Conservation (phyloP, 2,888 invertebrate species). For the Epinotia brunnichana region DNA sequence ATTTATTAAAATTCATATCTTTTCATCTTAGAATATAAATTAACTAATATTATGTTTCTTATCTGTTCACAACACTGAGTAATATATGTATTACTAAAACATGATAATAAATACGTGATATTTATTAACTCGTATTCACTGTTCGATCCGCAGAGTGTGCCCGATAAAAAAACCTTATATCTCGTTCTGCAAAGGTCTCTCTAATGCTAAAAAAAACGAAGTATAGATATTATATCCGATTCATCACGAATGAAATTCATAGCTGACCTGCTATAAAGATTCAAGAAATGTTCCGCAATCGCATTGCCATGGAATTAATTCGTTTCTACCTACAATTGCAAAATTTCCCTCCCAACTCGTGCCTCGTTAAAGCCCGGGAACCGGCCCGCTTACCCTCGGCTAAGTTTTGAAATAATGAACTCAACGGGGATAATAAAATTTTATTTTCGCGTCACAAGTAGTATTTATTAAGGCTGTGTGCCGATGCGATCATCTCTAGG, state of each 20-base stretch:
- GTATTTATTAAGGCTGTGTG: conserved; percentile 68
- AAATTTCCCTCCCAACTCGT: conserved; percentile 55
- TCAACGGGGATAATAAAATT: conserved; percentile 75
- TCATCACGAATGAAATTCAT: background rate
- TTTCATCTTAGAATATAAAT: too few species aligned
- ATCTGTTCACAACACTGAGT: too few species aligned
- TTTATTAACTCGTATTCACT: too few species aligned
- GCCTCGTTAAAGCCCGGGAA: conserved; percentile 67
- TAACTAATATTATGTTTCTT: too few species aligned
- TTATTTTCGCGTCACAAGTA: conserved; percentile 73
- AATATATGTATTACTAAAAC: too few species aligned
- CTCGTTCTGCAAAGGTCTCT: too few species aligned
- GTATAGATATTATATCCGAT: background rate
- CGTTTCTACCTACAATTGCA: conserved; percentile 53
- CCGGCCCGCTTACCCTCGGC: conserved; percentile 58
- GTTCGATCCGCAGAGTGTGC: too few species aligned
- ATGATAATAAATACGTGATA: too few species aligned
- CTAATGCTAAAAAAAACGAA: too few species aligned
- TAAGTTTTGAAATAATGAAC: conserved; percentile 77
- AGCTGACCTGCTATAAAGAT: background rate
- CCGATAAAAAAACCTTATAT: too few species aligned
- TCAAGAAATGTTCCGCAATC: conserved; percentile 15
- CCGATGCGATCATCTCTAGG: conserved; percentile 71
- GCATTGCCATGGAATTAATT: conserved; percentile 13
- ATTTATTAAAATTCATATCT: too few species aligned